A percentile compares a stretch with the other conserved stretches of the same genome.
These are phyloP conservation scores for Melanostigma gelatinosum DNA, from an alignment of 2,113 vertebrate species.

Conservation along the genomic window DNA sequence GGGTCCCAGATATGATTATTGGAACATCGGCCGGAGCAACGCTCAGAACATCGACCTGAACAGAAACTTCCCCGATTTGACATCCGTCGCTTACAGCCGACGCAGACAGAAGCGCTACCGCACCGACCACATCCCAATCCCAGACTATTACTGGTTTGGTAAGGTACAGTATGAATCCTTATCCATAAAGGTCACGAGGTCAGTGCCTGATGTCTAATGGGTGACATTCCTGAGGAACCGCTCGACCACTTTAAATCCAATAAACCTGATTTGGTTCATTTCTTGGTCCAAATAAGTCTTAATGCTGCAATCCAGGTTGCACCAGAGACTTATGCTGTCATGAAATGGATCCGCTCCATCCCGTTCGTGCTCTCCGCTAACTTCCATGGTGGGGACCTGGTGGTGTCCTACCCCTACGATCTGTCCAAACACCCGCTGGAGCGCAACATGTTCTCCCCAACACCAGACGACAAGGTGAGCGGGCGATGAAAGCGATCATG, in stretches of 20 bases:
- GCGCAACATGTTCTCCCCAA: slow-evolving; percentile 89
- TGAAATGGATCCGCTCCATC: slow-evolving; percentile 96
- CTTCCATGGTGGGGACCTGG: slow-evolving; percentile 91
- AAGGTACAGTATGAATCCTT: slow-evolving; percentile 85
- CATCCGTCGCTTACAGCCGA: slow-evolving; percentile 87
- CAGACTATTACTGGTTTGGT: slow-evolving; percentile 95
- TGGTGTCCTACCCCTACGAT: slow-evolving; percentile 95
- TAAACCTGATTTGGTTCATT: slow-evolving; percentile 16
- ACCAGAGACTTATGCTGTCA: slow-evolving; percentile 94
- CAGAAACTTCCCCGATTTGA: slow-evolving; percentile 94
- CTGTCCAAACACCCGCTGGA: slow-evolving; percentile 89
- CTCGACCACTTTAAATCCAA: background rate
- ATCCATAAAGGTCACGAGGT: slow-evolving; percentile 10
- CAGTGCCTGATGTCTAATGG: background rate
- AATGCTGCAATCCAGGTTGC: slow-evolving; percentile 85
- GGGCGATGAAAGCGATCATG: background rate
- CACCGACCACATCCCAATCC: slow-evolving; percentile 91
- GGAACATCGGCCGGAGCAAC: slow-evolving; percentile 89
- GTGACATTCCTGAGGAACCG: background rate
- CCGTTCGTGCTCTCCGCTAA: slow-evolving; percentile 96
- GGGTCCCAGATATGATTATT: slow-evolving; percentile 83
- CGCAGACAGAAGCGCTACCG: slow-evolving; percentile 79
- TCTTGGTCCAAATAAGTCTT: slow-evolving; percentile 18
- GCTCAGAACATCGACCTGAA: slow-evolving; percentile 95
- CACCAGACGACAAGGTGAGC: slow-evolving; percentile 91